Conservation (phyloP, 2,113 vertebrate genomes). For the Etheostoma cragini region DNA sequence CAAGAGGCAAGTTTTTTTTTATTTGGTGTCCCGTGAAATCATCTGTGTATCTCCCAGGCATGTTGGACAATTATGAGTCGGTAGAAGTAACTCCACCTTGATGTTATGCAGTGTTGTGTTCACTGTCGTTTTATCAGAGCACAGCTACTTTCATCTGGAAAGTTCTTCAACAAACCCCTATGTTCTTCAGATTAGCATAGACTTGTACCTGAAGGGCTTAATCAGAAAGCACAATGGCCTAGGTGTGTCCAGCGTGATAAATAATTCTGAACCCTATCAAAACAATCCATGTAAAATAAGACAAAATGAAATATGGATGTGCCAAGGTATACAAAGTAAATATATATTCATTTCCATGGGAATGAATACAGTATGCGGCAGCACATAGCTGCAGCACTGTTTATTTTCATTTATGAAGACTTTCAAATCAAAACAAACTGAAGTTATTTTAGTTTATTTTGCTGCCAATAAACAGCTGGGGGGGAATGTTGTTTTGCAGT, state of each 20-base stretch:
- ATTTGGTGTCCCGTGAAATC: constrained; percentile 61
- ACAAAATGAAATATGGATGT: constrained; percentile 59
- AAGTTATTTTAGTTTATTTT: constrained; percentile 87
- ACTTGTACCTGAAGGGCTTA: constrained; percentile 65
- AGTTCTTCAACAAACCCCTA: constrained; percentile 61
- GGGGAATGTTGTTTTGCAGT: constrained; percentile 80
- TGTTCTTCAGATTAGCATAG: constrained; percentile 78
- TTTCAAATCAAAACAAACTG: constrained; percentile 89
- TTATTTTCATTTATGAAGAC: constrained; percentile 87
- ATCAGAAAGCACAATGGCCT: constrained; percentile 61
- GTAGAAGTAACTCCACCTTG: constrained; percentile 69
- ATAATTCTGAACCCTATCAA: constrained; percentile 77
- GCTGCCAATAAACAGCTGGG: constrained; percentile 84
- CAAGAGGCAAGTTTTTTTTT: constrained; percentile 56
- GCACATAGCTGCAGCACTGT: constrained; percentile 78
- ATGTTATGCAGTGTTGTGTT: constrained; percentile 72
- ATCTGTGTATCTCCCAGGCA: constrained; percentile 82
- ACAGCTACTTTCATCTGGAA: constrained; percentile 77
- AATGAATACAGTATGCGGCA: constrained; percentile 41
- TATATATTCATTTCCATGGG: constrained; percentile 64
- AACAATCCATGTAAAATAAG: constrained; percentile 64
- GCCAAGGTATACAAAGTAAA: constrained; percentile 67
- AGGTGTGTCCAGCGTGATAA: constrained; percentile 58
- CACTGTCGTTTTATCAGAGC: constrained; percentile 69
- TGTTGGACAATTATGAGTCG: constrained; percentile 83